Evolutionary conservation across 2,888 invertebrate genomes (phyloP).

Genomic region (Eupithecia subfuscata): DNA sequence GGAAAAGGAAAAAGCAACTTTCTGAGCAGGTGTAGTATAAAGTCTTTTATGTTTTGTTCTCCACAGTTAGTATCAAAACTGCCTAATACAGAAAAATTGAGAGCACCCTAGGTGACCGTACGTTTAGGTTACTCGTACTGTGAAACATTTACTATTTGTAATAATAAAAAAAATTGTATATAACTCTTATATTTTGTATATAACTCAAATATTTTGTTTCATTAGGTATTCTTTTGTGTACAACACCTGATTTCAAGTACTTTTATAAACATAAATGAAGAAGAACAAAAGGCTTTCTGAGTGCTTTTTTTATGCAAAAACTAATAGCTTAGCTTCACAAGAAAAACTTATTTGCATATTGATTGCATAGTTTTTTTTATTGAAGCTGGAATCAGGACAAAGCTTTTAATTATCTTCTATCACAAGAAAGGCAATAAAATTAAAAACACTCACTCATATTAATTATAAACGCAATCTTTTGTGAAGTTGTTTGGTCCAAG

Average conservation of each 20-base stretch:
- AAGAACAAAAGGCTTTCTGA: neutral
- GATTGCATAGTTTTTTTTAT: slow-evolving; percentile 29
- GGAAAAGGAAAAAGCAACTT: too few relatives aligned
- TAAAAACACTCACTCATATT: too few relatives aligned
- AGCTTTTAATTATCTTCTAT: neutral
- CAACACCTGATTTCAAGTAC: neutral
- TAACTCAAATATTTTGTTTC: too few relatives aligned
- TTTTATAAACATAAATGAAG: neutral
- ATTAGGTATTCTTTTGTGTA: too few relatives aligned
- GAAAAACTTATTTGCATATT: slow-evolving; percentile 32
- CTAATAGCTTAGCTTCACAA: slow-evolving; percentile 19
- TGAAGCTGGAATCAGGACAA: slow-evolving; percentile 20
- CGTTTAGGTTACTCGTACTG: too few relatives aligned
- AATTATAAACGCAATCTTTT: neutral
- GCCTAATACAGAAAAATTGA: too few relatives aligned
- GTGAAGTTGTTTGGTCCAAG: neutral
- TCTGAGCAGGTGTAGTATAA: too few relatives aligned
- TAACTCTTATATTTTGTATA: too few relatives aligned
- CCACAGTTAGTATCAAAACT: neutral
- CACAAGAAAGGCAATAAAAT: neutral
- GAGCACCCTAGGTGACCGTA: neutral
- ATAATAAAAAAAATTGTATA: too few relatives aligned
- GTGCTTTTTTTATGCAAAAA: slow-evolving; percentile 15
- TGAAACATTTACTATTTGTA: too few relatives aligned
- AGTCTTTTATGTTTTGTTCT: neutral